These are phyloP conservation scores for Astyanax mexicanus DNA, from an alignment of 2,797 vertebrate species.

Conservation along the genomic window DNA sequence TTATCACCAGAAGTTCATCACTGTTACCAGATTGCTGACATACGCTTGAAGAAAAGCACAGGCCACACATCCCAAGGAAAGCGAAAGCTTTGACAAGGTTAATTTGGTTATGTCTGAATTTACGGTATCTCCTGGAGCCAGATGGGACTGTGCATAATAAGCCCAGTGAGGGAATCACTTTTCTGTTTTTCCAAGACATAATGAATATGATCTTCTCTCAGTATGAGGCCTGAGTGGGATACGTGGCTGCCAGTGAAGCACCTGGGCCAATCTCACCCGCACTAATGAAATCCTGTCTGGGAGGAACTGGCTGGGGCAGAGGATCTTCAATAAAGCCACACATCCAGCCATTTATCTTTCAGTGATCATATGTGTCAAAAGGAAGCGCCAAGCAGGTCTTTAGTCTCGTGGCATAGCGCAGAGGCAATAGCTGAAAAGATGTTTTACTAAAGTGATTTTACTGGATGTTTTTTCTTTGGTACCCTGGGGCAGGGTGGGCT, in stretches of 20 bases:
- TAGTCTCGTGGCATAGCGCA: no score
- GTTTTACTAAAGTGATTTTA: no score
- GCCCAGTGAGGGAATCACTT: constrained; percentile 52
- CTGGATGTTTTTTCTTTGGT: no score
- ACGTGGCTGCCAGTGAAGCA: constrained; percentile 32
- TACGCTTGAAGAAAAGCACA: constrained; percentile 10
- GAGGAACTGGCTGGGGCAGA: constrained; percentile 30
- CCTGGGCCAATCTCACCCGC: constrained; percentile 33
- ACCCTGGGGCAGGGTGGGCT: no score
- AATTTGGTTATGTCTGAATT: constrained; percentile 59
- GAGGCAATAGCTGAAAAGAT: no score
- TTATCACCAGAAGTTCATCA: constrained; percentile 1
- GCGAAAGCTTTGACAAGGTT: constrained; percentile 49
- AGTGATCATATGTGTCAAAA: constrained; percentile 35
- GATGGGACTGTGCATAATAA: constrained; percentile 61
- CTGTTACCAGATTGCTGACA: not conserved
- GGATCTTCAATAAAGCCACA: constrained; percentile 45
- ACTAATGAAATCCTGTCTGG: constrained; percentile 46
- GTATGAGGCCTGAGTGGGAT: constrained; percentile 38
- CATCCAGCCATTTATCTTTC: constrained; percentile 40
- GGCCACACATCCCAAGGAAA: constrained; percentile 12
- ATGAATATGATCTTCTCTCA: constrained; percentile 49
- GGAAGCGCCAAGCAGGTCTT: constrained; percentile 1
- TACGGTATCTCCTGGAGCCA: constrained; percentile 53
- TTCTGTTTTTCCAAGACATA: constrained; percentile 55